Base-by-base conservation (phyloP, 2,888 invertebrate species). In the Drosophila formosana region DNA sequence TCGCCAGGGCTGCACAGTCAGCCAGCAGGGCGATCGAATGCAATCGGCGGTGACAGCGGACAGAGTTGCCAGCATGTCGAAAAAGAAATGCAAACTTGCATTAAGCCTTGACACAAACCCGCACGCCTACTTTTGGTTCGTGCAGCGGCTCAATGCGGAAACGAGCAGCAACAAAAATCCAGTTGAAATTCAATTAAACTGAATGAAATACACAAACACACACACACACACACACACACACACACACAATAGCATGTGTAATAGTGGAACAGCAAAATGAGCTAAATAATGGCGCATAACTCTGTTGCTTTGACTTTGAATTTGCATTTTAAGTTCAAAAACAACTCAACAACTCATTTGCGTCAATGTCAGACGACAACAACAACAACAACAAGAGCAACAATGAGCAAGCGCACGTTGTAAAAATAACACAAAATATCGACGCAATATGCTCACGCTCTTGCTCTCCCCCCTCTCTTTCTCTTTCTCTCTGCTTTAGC, bases 361-460 rank as follows among this genome's bases (percentile, higher is more conserved):
- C 85, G 84, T 87, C 82, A 82, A 86, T 83, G 87, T 80, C 81
- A 80, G 67, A 65, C 71, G 56, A 45, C 39, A 69, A 65, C 71
- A 60, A 45, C 39, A 69, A 65, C 23, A n/a, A n/a, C n/a, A 71
- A 61, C 63, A 78, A 61, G 49, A 47, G 41, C 34, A 61, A 52
- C 52, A 46, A 37, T 37, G 18, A 57, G 43, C 61, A 72, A 78
- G 73, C 68, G 76, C 79, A 87, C 75, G 79, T 87, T 83, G 88
- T 83, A 83, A 83, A 84, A 84, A 87, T 87, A 83, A 84, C 85
- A 78, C 73, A 51, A 77, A 75, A 77, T 80, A 71, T 66, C 61
- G 62, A 68, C 79, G 65, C 66, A 75, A 71, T 66, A 58, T 71
- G 65, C 56, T 61, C 74, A 64, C 69, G 75, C 64, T 63, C 66